A percentile compares a stretch with the other conserved stretches of the same genome.
These are phyloP conservation scores for Streptopelia turtur DNA, from an alignment of 2,797 vertebrate species.

Conservation along the genomic window DNA sequence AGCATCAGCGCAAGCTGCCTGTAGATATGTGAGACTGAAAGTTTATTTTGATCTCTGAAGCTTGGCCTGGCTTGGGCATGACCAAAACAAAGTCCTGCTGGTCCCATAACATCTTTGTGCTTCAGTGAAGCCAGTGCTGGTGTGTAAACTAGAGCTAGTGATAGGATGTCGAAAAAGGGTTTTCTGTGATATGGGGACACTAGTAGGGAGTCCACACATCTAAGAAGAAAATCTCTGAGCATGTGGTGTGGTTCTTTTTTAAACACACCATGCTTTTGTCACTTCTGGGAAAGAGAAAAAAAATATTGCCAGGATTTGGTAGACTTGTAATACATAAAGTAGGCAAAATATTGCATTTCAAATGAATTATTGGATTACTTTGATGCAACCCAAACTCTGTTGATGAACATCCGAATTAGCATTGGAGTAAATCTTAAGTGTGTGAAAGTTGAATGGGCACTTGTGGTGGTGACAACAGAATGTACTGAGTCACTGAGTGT, in stretches of 20 bases:
- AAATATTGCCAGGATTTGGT: neutral
- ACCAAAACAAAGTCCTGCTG: neutral
- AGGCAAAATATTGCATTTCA: neutral
- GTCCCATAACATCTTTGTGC: neutral
- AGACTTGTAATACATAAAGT: neutral
- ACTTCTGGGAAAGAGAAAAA: neutral
- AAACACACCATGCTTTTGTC: neutral
- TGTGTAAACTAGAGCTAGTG: neutral
- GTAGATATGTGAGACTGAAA: neutral
- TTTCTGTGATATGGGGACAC: neutral
- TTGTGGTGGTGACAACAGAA: neutral
- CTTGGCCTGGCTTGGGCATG: neutral
- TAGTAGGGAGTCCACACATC: fast-evolving
- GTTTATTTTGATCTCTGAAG: neutral
- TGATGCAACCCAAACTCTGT: neutral
- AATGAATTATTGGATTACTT: neutral
- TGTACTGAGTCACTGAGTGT: neutral
- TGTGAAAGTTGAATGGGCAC: neutral
- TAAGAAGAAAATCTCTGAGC: neutral
- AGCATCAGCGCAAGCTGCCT: neutral
- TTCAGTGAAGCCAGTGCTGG: neutral
- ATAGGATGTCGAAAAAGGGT: neutral
- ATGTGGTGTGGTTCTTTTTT: neutral
- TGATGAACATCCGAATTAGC: neutral
- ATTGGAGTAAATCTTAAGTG: neutral